phyloP scores from a whole-genome alignment of 2,888 invertebrate species.

The Patella depressa region DNA sequence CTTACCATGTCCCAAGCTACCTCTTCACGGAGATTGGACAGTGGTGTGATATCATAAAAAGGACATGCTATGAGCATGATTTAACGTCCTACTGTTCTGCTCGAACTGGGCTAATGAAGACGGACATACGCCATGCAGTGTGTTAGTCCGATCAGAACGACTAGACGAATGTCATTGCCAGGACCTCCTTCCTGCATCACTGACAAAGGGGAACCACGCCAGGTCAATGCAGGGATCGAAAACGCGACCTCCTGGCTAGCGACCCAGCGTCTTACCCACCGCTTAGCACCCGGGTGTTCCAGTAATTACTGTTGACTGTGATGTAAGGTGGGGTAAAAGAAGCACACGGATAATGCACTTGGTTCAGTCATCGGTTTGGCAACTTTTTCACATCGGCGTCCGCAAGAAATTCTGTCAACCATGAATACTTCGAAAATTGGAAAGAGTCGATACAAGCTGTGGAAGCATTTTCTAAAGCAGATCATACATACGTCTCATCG shows the following conservation, averaged over 20 bases:
- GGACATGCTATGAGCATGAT: slow-evolving; percentile 25
- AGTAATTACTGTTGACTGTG: slow-evolving; percentile 34
- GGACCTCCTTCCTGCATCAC: no score
- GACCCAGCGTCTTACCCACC: no score
- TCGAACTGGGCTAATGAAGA: no score
- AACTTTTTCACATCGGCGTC: slow-evolving; percentile 41
- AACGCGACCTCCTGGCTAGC: slow-evolving; percentile 22
- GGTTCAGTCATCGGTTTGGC: slow-evolving; percentile 39
- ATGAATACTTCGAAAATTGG: slow-evolving; percentile 37
- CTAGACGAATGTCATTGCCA: no score
- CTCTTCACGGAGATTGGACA: slow-evolving; percentile 24
- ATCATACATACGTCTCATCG: no score
- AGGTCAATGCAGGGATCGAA: no score
- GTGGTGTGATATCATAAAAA: slow-evolving; percentile 20
- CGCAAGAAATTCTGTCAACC: slow-evolving; percentile 40
- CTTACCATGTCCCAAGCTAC: slow-evolving; percentile 21
- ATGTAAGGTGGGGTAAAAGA: slow-evolving; percentile 43
- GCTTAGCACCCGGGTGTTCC: slow-evolving; percentile 37
- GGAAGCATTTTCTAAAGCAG: slow-evolving; percentile 21
- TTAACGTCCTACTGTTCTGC: neutral
- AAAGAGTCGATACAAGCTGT: slow-evolving; percentile 27
- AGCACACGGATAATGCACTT: slow-evolving; percentile 40
- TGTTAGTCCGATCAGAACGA: no score
- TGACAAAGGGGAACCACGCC: no score
- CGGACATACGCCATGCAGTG: no score